These are phyloP conservation scores for Hyphantria cunea DNA, from an alignment of 1,140 invertebrate genomes.

Conservation along the genomic window DNA sequence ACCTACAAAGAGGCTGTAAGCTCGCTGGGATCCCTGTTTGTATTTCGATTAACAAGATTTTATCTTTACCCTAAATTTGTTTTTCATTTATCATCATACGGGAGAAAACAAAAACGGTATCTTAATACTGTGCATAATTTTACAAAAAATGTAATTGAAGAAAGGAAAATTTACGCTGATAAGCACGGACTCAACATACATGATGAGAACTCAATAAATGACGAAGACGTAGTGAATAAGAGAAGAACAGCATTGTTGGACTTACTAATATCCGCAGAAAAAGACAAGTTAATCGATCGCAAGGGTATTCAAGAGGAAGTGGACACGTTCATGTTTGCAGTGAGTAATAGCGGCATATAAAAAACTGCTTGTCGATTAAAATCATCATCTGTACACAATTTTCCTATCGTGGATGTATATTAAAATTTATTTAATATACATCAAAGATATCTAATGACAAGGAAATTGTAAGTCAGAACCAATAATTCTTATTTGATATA, in stretches of 20 bases:
- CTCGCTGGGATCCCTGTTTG: background rate
- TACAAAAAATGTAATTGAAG: slow-evolving; percentile 55
- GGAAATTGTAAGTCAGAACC: too few species aligned
- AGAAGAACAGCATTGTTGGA: slow-evolving; percentile 90
- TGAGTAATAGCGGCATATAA: slow-evolving; percentile 45
- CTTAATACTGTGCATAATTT: slow-evolving; percentile 52
- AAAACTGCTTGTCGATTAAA: too few species aligned
- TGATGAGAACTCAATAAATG: slow-evolving; percentile 20
- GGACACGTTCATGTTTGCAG: slow-evolving; percentile 91
- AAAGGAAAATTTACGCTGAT: slow-evolving; percentile 42
- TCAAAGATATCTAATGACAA: background rate
- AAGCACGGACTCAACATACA: slow-evolving; percentile 21
- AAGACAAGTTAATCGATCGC: slow-evolving; percentile 78
- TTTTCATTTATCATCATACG: slow-evolving; percentile 41
- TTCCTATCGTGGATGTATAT: too few species aligned
- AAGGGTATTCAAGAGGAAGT: slow-evolving; percentile 85
- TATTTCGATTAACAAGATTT: background rate
- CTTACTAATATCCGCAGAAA: slow-evolving; percentile 85
- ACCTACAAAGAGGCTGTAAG: background rate
- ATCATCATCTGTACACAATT: too few species aligned
- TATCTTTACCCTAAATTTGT: slow-evolving; percentile 41
- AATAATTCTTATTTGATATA: too few species aligned
- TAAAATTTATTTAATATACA: background rate
- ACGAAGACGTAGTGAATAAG: slow-evolving; percentile 52
- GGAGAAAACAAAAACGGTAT: slow-evolving; percentile 37